Conservation (phyloP, 2,888 invertebrate species). For the Pristionchus exspectatus region DNA sequence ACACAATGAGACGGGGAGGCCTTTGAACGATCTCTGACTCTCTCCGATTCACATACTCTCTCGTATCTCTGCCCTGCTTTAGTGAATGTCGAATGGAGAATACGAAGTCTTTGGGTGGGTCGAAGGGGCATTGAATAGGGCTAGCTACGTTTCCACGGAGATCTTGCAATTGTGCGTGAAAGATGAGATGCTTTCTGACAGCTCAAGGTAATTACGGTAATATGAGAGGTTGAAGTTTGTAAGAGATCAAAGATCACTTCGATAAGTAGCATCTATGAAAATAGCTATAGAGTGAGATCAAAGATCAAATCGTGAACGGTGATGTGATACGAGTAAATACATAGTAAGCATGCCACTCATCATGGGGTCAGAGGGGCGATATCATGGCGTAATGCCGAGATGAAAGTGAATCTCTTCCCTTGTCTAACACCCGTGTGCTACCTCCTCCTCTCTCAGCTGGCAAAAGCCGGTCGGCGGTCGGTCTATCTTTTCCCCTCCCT, state of each 20-base stretch:
- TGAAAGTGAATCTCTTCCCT: conserved; percentile 39
- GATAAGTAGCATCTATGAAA: too few relatives aligned
- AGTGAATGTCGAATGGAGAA: not conserved
- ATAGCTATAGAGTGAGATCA: not conserved
- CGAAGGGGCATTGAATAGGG: too few relatives aligned
- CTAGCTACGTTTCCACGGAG: too few relatives aligned
- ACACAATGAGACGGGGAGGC: not conserved
- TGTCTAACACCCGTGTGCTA: conserved; percentile 21
- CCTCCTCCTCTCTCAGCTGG: conserved; percentile 12
- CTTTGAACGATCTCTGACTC: not conserved
- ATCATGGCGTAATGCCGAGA: not conserved
- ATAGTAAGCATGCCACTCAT: not conserved
- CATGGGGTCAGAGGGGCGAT: not conserved
- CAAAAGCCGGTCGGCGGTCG: conserved; percentile 39
- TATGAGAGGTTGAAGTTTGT: not conserved
- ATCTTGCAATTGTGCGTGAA: too few relatives aligned
- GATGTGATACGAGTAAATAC: not conserved
- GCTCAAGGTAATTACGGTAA: not conserved
- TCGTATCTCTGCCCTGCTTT: not conserved
- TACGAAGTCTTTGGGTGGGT: not conserved
- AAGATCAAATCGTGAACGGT: not conserved
- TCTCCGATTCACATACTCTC: not conserved
- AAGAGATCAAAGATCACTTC: not conserved
- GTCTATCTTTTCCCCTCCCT: not conserved
- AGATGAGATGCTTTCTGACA: not conserved